Evolutionary conservation across 2,113 vertebrate genomes (phyloP), one percentile per base, ranked within the genome.

Genomic region (Toxostoma redivivum): DNA sequence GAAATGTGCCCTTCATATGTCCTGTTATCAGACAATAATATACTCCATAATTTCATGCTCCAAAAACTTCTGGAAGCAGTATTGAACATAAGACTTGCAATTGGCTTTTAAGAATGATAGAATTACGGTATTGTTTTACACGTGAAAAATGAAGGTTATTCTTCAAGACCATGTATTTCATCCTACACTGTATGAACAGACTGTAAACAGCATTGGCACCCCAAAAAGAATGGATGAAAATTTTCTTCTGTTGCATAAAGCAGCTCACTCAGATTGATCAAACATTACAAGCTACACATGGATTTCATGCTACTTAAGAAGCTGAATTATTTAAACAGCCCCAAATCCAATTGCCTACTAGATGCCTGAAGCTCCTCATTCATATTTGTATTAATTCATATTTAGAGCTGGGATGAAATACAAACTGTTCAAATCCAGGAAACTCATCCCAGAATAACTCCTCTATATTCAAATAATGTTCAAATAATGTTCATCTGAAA

Each of bases 31-130:
- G 84, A 90, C 77, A 95, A 42, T 56, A 94, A 80, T 31, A 81
- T 91, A 70, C 48, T 82, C 81, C 64, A 91, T 42, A 94, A 94
- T 96, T 90, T 91, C 93, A 94, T 67, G 80, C 85, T 96, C 81
- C 77, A 81, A 87, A 95, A 95, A 78, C 28, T 95, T 88, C 87
- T 95, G 86, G 54, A 91, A 94, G 69, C 48, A 78, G 44, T n/a
- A 87, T 42, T 86, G 80, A 84, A 81, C 72, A 92, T 88, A 96
- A 72, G 83, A 95, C 73, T 94, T 90, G 50, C 76, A 95, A 92
- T 50, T 94, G 83, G 35, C 56, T 97, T 93, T 96, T 92, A 82
- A 88, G 83, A 96, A 94, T 58, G 53, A 87, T 33, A 92, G 66
- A 91, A 89, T 82, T 80, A 95, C 54, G 69, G n/a, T 15, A 84